Evolutionary conservation across 1,140 invertebrate genomes (phyloP).

Genomic region (Ladona fulva): DNA sequence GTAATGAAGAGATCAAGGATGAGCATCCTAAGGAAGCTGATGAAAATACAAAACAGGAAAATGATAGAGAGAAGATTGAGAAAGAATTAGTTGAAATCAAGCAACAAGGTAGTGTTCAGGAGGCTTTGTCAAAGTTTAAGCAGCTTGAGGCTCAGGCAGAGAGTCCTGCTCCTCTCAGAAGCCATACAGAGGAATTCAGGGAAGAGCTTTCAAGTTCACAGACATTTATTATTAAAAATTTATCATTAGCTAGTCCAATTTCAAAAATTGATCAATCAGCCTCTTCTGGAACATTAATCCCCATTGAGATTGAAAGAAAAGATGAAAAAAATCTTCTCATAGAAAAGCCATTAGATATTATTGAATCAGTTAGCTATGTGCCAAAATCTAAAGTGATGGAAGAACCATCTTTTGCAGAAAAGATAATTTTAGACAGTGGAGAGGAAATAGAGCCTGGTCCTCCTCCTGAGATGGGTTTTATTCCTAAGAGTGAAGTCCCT

Average conservation of each 20-base stretch:
- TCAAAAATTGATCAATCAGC: not conserved
- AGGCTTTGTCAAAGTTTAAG: not conserved
- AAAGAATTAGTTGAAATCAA: constrained; percentile 6
- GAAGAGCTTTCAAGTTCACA: not conserved
- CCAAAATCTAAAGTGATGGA: not conserved
- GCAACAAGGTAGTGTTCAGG: not conserved
- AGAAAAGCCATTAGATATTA: not conserved
- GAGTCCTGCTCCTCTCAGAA: not conserved
- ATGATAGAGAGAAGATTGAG: not conserved
- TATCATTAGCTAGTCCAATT: not conserved
- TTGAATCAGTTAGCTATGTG: not conserved
- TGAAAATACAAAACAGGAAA: not conserved
- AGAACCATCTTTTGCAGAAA: constrained; percentile 16
- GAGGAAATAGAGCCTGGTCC: constrained; percentile 46
- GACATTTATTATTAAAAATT: not conserved
- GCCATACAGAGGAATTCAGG: not conserved
- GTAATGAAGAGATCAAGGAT: not conserved
- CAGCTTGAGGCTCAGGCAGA: not conserved
- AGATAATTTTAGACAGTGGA: not conserved
- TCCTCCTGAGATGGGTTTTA: constrained; percentile 59
- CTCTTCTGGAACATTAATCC: not conserved
- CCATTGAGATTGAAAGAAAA: constrained; percentile 13
- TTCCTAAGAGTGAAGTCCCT: constrained; percentile 42
- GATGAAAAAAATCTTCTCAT: not conserved
- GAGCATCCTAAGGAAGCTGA: not conserved